Base-by-base conservation (phyloP, 2,888 invertebrate species). In the Tenthredo livida region DNA sequence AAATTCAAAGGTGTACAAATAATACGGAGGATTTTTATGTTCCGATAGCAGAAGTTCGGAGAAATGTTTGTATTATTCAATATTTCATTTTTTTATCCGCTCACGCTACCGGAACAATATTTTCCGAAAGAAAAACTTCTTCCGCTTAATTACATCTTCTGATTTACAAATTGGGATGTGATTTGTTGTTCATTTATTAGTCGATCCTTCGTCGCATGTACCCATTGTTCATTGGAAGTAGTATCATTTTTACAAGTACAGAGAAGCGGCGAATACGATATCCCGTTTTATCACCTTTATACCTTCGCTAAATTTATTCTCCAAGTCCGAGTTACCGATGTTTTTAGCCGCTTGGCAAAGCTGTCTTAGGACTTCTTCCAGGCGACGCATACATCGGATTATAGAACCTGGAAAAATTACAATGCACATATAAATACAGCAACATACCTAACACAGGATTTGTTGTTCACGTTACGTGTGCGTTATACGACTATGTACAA, bases 181-280 rank as follows among this genome's bases (percentile, higher is more conserved):
- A 77, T 29, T 77, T n/a, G 7, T 54, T 10, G 2, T 33, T 54
- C 4, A 12, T 50, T 17, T 17, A 5, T 17, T 17, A 5, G 47
- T 33, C 54, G 21, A 47, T 17, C 10, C 29, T 17, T 50, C 33
- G 40, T 10, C 54, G 29, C 54, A 33, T 67, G 2, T 29, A 29
- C 43, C n/a, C 21, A 43, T 21, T 40, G 12, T 1, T 33, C 9
- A 33, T 54, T 33, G 0, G 5, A 29, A 17, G 9, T n/a, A 15
- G n/a, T 58, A 1, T 40, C 1, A 17, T 61, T 80, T 29, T 95
- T 95, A 98, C 89, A 98, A 95, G 94, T 99, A 99, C 84, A 99
- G 95, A 93, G 99, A 99, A 85, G 99, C 99, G 33, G 99, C 99
- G 94, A 99, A 99, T n/a, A 99, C 98, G 92, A 99, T 99, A 93